Evolutionary conservation across 2,888 invertebrate species (phyloP).

Genomic region (Eupithecia exiguata): DNA sequence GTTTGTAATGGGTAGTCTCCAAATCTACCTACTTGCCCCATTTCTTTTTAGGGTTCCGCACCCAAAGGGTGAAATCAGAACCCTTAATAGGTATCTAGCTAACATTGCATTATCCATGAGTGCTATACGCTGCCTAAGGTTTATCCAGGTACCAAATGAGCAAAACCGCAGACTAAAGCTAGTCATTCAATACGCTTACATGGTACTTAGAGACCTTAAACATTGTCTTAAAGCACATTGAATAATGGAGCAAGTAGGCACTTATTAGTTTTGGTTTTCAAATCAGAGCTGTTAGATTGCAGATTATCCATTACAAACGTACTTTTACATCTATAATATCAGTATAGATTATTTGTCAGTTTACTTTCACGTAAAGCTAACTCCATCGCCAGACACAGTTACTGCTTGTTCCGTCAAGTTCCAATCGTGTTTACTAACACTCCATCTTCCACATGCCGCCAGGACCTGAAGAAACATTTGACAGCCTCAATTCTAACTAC

Average conservation of each 20-base stretch:
- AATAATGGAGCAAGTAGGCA: no score
- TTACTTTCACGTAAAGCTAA: neutral
- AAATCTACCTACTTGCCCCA: neutral
- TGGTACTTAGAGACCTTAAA: no score
- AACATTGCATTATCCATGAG: no score
- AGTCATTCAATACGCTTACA: no score
- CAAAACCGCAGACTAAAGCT: no score
- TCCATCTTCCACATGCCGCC: conserved; percentile 63
- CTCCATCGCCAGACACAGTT: neutral
- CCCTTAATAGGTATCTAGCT: no score
- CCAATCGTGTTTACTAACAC: conserved; percentile 37
- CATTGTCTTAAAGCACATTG: no score
- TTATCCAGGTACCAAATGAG: neutral
- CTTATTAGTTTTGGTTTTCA: no score
- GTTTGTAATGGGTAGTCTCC: neutral
- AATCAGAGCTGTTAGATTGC: neutral
- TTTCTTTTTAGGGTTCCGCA: neutral
- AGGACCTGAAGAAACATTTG: conserved; percentile 76
- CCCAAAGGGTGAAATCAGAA: no score
- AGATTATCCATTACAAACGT: neutral
- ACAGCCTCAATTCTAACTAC: conserved; percentile 74
- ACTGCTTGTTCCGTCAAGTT: neutral
- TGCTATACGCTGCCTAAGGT: neutral
- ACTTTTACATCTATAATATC: neutral
- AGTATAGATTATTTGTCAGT: neutral